Percentiles rank a stretch among this genome's conserved stretches.
Evolutionary conservation across 2,888 invertebrate species (phyloP).

Genomic region (Scaptomyza cyrtandrae): DNA sequence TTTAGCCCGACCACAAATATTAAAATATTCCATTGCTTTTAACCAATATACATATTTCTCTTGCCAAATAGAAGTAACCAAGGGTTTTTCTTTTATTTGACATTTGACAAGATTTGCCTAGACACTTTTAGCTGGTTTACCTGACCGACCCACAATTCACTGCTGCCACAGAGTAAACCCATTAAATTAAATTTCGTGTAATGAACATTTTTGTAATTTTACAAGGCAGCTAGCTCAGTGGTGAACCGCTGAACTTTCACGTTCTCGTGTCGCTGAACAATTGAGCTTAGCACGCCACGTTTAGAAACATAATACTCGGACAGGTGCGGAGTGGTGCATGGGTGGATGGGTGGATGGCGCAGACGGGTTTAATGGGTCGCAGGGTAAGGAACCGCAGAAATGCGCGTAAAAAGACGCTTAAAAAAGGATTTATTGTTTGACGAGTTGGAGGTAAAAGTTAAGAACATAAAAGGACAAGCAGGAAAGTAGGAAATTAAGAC

Average conservation of each 20-base stretch:
- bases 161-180: conserved; percentile 37
- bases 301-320: conserved; percentile 6
- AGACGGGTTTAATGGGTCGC: conserved; percentile 45
- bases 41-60: neutral
- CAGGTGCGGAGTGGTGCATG: neutral
- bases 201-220: conserved; percentile 63
- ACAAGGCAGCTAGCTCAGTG: conserved; percentile 15
- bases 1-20: neutral
- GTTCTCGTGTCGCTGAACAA: conserved; percentile 64
- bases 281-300: conserved; percentile 67
- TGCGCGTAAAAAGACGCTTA: conserved; percentile 45
- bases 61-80: conserved; percentile 19
- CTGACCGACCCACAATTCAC: conserved; percentile 15
- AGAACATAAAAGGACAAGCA: conserved; percentile 9
- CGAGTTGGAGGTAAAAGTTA: conserved; percentile 14
- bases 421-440: conserved; percentile 53
- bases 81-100: conserved; percentile 13
- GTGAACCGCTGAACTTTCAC: conserved; percentile 24
- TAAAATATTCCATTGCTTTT: neutral
- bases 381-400: conserved; percentile 56
- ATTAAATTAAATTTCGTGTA: conserved; percentile 69
- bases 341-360: conserved; percentile 6
- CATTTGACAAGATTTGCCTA: conserved; percentile 41
- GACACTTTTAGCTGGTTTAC: conserved; percentile 15
- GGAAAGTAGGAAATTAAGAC: conserved; percentile 26